A percentile compares a stretch with the other conserved stretches of the same genome.
phyloP scores from a whole-genome alignment of 2,113 vertebrate species.

The Lepus americanus region DNA sequence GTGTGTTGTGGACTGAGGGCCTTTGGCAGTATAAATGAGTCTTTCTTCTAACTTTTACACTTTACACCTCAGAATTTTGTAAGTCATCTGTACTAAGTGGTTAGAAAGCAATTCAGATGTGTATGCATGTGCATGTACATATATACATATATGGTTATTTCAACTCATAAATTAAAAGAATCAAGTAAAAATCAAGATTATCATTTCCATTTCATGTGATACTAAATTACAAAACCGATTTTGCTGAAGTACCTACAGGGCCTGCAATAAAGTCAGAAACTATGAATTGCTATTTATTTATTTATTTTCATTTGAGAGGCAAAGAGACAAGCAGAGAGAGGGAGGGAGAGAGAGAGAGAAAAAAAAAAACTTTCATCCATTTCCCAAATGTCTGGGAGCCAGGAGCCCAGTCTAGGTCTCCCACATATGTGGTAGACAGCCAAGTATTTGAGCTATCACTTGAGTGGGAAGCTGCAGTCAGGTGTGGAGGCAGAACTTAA shows the following conservation, averaged over 20 bases:
- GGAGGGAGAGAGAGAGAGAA: too few species aligned
- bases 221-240: not conserved
- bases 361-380: too few species aligned
- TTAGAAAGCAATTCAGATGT: not conserved
- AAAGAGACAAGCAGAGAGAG: too few species aligned
- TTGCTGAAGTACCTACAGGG: not conserved
- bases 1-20: not conserved
- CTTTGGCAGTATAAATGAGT: not conserved
- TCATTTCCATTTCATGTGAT: not conserved
- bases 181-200: not conserved
- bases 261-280: not conserved
- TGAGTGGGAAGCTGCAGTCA: too few species aligned
- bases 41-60: not conserved
- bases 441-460: too few species aligned
- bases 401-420: too few species aligned
- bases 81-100: not conserved
- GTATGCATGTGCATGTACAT: not conserved
- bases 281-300: too few species aligned
- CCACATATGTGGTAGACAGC: too few species aligned
- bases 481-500: too few species aligned
- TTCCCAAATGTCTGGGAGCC: too few species aligned
- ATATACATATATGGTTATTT: not conserved
- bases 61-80: not conserved
- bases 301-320: too few species aligned
- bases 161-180: constrained; percentile 5